phyloP scores from a whole-genome alignment of 2,888 invertebrate genomes.

The Cheilosia vernalis region DNA sequence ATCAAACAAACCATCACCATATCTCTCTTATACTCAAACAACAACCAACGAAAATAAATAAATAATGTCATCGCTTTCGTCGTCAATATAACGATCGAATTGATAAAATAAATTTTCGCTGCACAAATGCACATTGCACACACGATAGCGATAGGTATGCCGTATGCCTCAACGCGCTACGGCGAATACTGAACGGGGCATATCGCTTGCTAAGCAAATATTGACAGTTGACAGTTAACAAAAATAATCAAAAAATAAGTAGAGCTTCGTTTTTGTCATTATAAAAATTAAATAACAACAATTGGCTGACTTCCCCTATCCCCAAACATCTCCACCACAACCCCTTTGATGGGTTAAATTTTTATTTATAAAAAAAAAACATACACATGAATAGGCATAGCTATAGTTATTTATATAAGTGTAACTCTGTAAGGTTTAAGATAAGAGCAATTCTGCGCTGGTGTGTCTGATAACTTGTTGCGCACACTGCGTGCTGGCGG shows the following conservation, averaged over 20 bases:
- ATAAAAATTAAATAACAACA: constrained; percentile 52
- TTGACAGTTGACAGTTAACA: constrained; percentile 63
- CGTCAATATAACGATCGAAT: constrained; percentile 44
- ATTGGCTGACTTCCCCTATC: constrained; percentile 25
- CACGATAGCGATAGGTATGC: constrained; percentile 31
- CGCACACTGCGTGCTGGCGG: constrained; percentile 36
- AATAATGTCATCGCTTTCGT: constrained; percentile 48
- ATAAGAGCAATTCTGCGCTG: constrained; percentile 54
- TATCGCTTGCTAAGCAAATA: constrained; percentile 53
- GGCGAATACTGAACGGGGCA: constrained; percentile 25
- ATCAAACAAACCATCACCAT: constrained; percentile 57
- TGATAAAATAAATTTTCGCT: constrained; percentile 62
- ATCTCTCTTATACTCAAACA: constrained; percentile 51
- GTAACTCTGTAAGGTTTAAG: constrained; percentile 25
- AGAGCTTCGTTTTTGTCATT: constrained; percentile 59
- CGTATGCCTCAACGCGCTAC: neutral
- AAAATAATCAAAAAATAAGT: constrained; percentile 60
- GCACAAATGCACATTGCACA: constrained; percentile 74
- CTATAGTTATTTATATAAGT: constrained; percentile 17
- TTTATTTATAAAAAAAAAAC: constrained; percentile 54
- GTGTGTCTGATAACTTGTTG: constrained; percentile 68
- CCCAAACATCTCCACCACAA: neutral
- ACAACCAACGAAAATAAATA: constrained; percentile 56
- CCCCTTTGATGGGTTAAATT: constrained; percentile 13
- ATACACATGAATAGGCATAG: neutral